A percentile compares a stretch with the other conserved stretches of the same genome.
Evolutionary conservation across 2,113 vertebrate species (phyloP).

Genomic region (Calonectris borealis): DNA sequence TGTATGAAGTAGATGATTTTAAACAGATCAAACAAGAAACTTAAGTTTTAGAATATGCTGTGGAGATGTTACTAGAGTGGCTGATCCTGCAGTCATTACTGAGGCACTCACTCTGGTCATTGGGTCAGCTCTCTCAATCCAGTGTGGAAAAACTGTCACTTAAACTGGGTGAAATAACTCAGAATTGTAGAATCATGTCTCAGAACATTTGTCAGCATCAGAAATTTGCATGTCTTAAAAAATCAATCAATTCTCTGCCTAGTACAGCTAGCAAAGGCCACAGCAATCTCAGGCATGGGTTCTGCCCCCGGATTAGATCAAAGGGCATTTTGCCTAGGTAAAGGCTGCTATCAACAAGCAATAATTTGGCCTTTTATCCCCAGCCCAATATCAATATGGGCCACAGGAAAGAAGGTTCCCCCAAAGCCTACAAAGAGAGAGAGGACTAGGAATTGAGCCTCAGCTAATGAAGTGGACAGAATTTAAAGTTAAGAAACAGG

Average conservation of each 20-base stretch:
- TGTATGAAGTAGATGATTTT: not conserved
- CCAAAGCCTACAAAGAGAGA: not conserved
- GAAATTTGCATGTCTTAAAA: not conserved
- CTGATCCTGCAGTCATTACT: not conserved
- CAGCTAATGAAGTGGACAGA: not conserved
- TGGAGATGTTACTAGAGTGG: not conserved
- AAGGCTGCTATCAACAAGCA: not conserved
- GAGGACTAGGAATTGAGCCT: not conserved
- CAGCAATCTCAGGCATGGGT: not conserved
- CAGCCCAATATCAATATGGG: not conserved
- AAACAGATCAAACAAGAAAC: not conserved
- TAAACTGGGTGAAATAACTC: not conserved
- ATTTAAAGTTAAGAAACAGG: not conserved
- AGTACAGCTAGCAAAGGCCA: not conserved
- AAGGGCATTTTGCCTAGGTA: not conserved
- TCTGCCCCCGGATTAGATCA: rapidly evolving
- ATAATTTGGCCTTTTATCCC: not conserved
- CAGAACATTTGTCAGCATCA: not conserved
- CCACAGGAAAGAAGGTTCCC: not conserved
- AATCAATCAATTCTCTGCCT: not conserved
- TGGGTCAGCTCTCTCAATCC: not conserved
- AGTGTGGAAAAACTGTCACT: not conserved
- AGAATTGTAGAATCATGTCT: not conserved
- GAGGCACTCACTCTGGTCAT: not conserved
- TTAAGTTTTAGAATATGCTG: not conserved